phyloP scores from a whole-genome alignment of 2,888 invertebrate species.

The Apomyelois bistriatella region DNA sequence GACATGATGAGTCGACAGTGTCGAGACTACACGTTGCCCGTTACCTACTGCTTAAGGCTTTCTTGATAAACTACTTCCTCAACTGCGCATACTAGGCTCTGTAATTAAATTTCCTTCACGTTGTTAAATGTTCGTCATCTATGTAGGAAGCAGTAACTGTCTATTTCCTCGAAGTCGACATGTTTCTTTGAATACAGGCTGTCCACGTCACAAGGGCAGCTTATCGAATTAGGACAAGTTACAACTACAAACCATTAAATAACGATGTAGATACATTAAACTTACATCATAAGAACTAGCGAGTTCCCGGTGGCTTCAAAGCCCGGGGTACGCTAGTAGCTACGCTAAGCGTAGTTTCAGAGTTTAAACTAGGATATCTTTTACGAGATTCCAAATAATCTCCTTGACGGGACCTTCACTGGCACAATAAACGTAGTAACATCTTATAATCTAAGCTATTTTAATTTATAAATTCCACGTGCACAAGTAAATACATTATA shows the following conservation, averaged over 20 bases:
- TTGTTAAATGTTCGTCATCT: background rate
- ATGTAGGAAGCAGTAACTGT: slow-evolving; percentile 13
- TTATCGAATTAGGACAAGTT: slow-evolving; percentile 61
- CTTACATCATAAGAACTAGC: too few species aligned
- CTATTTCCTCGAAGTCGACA: slow-evolving; percentile 27
- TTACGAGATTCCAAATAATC: too few species aligned
- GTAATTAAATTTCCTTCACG: background rate
- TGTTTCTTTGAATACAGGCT: slow-evolving; percentile 27
- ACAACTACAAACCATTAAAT: background rate
- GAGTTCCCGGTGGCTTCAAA: too few species aligned
- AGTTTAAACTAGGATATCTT: too few species aligned
- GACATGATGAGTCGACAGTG: background rate
- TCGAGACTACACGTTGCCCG: background rate
- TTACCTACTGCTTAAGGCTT: background rate
- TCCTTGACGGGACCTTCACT: too few species aligned
- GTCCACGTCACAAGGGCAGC: slow-evolving; percentile 41
- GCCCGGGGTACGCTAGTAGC: too few species aligned
- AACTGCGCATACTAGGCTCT: background rate
- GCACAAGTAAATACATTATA: too few species aligned
- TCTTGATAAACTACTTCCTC: background rate
- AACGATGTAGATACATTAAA: background rate
- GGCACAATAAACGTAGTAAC: too few species aligned
- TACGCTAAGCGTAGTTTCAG: too few species aligned
- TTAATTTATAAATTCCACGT: too few species aligned
- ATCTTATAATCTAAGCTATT: too few species aligned